Conservation (phyloP, 2,113 vertebrate genomes). For the Sigmodon hispidus region DNA sequence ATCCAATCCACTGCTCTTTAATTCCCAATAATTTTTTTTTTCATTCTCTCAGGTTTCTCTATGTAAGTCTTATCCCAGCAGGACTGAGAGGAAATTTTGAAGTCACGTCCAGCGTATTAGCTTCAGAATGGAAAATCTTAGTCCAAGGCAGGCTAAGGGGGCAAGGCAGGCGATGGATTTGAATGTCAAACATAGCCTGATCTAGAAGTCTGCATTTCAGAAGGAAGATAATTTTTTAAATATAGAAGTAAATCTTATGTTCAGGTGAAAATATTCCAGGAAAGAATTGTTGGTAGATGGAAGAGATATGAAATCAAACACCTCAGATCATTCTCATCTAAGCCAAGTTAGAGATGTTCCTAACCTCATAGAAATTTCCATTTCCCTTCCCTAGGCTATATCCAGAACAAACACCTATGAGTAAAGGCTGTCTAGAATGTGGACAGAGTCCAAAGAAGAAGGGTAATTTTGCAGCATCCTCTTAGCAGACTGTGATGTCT, state of each 20-base stretch:
- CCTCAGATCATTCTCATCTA: neutral
- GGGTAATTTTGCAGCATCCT: accelerated
- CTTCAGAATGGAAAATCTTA: neutral
- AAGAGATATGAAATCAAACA: neutral
- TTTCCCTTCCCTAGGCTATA: neutral
- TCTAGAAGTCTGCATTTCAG: neutral
- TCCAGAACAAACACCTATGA: neutral
- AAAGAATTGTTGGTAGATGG: neutral
- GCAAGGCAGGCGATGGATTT: neutral
- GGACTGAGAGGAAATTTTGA: neutral
- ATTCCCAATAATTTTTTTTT: neutral
- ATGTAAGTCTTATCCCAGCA: neutral
- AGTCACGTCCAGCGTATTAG: neutral
- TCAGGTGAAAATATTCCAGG: neutral
- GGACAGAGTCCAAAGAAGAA: neutral
- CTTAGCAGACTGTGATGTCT: neutral
- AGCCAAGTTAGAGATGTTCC: neutral
- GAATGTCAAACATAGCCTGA: neutral
- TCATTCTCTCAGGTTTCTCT: neutral
- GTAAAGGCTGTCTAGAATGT: neutral
- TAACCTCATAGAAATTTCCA: neutral
- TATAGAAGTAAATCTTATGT: neutral
- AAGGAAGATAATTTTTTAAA: neutral
- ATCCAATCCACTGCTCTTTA: neutral
- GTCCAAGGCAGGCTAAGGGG: neutral